These are phyloP conservation scores for Horisme vitalbata DNA, from an alignment of 2,888 invertebrate genomes.

Conservation along the genomic window DNA sequence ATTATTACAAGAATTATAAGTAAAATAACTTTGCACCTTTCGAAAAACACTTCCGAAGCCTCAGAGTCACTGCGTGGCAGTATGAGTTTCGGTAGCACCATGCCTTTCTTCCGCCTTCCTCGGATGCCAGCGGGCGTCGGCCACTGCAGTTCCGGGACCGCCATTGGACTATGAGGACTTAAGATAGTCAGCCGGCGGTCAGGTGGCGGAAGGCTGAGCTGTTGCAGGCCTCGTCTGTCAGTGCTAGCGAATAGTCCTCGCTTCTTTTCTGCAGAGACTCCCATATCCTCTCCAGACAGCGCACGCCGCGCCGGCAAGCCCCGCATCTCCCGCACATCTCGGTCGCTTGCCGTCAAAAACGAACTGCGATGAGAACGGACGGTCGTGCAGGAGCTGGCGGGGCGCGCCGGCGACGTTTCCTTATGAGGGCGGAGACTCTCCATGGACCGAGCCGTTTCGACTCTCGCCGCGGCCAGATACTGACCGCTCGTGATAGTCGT, in stretches of 20 bases:
- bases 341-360: slow-evolving; percentile 85
- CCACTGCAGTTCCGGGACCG: slow-evolving; percentile 85
- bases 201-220: slow-evolving; percentile 87
- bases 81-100: slow-evolving; percentile 88
- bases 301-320: slow-evolving; percentile 85
- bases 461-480: slow-evolving; percentile 79
- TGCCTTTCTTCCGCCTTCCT: slow-evolving; percentile 87
- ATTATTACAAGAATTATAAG: neutral
- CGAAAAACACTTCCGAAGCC: slow-evolving; percentile 85
- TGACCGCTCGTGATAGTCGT: slow-evolving; percentile 74
- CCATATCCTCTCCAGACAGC: slow-evolving; percentile 84
- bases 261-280: slow-evolving; percentile 84
- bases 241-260: slow-evolving; percentile 87
- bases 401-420: slow-evolving; percentile 80
- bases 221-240: slow-evolving; percentile 85
- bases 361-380: slow-evolving; percentile 83
- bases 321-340: slow-evolving; percentile 85
- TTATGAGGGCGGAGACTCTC: slow-evolving; percentile 85
- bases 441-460: slow-evolving; percentile 87
- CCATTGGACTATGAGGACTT: slow-evolving; percentile 90
- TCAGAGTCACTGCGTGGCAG: slow-evolving; percentile 90
- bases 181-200: slow-evolving; percentile 88
- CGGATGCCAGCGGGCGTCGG: slow-evolving; percentile 83
- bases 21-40: slow-evolving; percentile 71
- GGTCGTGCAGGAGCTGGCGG: slow-evolving; percentile 76